These are phyloP conservation scores for Hymenopus coronatus DNA, from an alignment of 2,888 invertebrate genomes.

Conservation along the genomic window DNA sequence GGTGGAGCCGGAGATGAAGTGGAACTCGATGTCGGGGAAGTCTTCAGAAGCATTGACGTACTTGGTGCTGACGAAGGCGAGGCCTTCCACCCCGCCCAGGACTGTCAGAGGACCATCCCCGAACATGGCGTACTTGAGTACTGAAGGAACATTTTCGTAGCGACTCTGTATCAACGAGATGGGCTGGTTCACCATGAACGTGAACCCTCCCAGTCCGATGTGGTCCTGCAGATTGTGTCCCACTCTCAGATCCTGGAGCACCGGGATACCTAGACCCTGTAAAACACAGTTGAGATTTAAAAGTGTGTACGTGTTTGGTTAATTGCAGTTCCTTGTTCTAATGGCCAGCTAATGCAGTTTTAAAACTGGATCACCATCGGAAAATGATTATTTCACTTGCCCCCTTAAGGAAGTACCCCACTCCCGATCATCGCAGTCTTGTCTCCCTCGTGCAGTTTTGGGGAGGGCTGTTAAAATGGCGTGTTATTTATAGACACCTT, in stretches of 20 bases:
- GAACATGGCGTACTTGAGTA: slow-evolving; percentile 74
- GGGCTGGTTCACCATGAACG: slow-evolving; percentile 75
- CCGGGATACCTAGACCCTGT: slow-evolving; percentile 66
- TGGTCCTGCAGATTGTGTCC: slow-evolving; percentile 89
- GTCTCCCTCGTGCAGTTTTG: no score
- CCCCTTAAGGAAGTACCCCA: no score
- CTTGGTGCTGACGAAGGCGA: slow-evolving; percentile 87
- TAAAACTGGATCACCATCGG: no score
- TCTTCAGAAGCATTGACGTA: slow-evolving; percentile 76
- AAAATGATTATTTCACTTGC: no score
- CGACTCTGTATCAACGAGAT: slow-evolving; percentile 77
- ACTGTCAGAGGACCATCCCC: slow-evolving; percentile 83
- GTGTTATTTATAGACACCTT: no score
- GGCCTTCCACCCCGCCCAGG: slow-evolving; percentile 82
- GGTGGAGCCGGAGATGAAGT: slow-evolving; percentile 83
- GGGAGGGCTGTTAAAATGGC: no score
- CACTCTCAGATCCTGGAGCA: slow-evolving; percentile 73
- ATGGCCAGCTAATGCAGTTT: no score
- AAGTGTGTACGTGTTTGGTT: no score
- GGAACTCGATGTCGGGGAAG: slow-evolving; percentile 86
- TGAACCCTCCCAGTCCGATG: slow-evolving; percentile 79
- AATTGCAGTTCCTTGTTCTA: no score
- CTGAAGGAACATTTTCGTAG: slow-evolving; percentile 73
- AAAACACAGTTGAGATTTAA: slow-evolving; percentile 37
- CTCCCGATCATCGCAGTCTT: no score